Conservation (phyloP, 2,888 invertebrate genomes). For the Luperina nickerlii region DNA sequence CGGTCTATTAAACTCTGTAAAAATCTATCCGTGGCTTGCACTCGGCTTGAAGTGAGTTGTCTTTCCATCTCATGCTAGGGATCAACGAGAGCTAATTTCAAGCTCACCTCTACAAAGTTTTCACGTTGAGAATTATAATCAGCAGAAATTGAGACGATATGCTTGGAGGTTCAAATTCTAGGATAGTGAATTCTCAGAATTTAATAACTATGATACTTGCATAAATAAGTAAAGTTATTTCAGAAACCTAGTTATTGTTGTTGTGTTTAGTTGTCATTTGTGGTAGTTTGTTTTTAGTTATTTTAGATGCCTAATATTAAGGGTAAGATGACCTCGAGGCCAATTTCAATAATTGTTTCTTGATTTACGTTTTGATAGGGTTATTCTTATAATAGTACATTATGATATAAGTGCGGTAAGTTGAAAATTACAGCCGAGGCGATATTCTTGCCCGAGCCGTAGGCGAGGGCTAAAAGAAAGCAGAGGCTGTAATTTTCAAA, state of each 20-base stretch:
- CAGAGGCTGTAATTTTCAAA: no score
- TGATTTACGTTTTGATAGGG: background rate
- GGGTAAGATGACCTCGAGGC: background rate
- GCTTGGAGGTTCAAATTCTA: background rate
- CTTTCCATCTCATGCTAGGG: background rate
- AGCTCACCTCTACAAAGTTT: background rate
- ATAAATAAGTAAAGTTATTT: background rate
- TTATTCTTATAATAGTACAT: no score
- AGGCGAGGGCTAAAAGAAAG: no score
- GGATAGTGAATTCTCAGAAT: background rate
- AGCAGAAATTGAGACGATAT: background rate
- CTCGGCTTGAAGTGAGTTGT: background rate
- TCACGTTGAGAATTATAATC: background rate
- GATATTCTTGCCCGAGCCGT: no score
- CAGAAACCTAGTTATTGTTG: background rate
- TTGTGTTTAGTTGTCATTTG: no score
- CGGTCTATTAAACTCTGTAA: background rate
- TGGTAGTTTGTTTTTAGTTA: no score
- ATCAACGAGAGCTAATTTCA: background rate
- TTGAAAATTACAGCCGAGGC: no score
- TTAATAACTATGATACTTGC: background rate
- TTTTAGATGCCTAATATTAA: no score
- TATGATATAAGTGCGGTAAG: no score
- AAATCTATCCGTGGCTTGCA: background rate
- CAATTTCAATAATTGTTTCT: background rate